Evolutionary conservation across 2,113 vertebrate genomes (phyloP).

Genomic region (Piaya cayana): DNA sequence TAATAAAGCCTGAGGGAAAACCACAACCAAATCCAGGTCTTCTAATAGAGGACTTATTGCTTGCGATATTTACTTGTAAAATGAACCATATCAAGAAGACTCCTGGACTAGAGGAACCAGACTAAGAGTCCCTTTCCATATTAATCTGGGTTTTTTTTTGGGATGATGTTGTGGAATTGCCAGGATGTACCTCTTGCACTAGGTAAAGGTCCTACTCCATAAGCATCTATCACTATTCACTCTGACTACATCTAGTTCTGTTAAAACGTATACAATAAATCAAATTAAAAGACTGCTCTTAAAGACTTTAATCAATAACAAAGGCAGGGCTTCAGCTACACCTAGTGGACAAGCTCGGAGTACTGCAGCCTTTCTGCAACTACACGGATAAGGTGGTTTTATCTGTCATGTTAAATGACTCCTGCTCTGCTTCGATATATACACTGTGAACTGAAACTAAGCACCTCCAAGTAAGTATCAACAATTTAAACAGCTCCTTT

Average conservation of each 20-base stretch:
- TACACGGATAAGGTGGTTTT: rapidly evolving
- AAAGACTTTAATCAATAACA: not conserved
- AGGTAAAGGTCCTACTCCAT: not conserved
- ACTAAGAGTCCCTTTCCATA: not conserved
- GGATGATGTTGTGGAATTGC: not conserved
- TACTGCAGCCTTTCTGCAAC: constrained; percentile 7
- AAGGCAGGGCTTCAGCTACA: constrained; percentile 59
- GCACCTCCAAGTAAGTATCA: not conserved
- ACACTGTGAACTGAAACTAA: not conserved
- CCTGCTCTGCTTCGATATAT: not conserved
- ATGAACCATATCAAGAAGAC: not conserved
- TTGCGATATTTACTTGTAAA: not conserved
- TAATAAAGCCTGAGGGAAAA: not conserved
- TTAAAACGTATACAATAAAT: not conserved
- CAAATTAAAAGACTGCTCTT: not conserved
- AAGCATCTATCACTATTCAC: not conserved
- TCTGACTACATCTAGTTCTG: not conserved
- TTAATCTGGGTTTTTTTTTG: not conserved
- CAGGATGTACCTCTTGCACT: not conserved
- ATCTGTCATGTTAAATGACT: not conserved
- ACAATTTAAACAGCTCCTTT: not conserved
- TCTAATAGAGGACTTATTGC: not conserved
- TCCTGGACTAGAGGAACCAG: not conserved
- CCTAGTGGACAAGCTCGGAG: constrained; percentile 58
- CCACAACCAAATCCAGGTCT: not conserved